Evolutionary conservation across 2,888 invertebrate species (phyloP), one percentile per base, ranked within the genome.

Genomic region (Norana najaformis): DNA sequence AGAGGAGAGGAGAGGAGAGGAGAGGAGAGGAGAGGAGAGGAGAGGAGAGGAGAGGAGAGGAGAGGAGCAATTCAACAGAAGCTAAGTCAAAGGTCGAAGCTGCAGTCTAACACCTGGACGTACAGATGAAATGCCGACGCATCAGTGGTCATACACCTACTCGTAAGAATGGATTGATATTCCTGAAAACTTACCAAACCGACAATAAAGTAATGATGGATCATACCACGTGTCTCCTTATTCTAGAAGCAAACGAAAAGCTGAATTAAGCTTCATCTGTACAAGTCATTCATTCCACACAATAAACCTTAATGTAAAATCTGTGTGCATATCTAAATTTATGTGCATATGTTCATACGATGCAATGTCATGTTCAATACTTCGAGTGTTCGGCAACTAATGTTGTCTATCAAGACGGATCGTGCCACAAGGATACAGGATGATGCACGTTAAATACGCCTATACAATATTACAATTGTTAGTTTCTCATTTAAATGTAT

Each of bases 101-200:
- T n/a, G n/a, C n/a, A n/a, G n/a, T n/a, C n/a, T n/a, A n/a, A n/a
- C n/a, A n/a, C n/a, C n/a, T n/a, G n/a, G n/a, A n/a, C n/a, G n/a
- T n/a, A n/a, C n/a, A n/a, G n/a, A n/a, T n/a, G n/a, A n/a, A n/a
- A n/a, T n/a, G n/a, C n/a, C n/a, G n/a, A n/a, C n/a, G n/a, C n/a
- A n/a, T n/a, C n/a, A n/a, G n/a, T n/a, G n/a, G n/a, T n/a, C n/a
- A n/a, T n/a, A n/a, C n/a, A n/a, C n/a, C n/a, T 92, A 93, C n/a
- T 89, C 23, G 30, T 2, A n/a, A n/a, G 34, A 47, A n/a, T 37
- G 11, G 23, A 89, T 88, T 88, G 38, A 39, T 34, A 37, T 11
- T 35, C 35, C 53, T 16, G 34, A 16, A 18, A 38, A 93, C 94
- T 93, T 91, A 94, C 94, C 91, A 94, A 91, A n/a, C 94, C 93